Evolutionary conservation across 2,888 invertebrate species (phyloP).

Genomic region (Ormyrus thymus): DNA sequence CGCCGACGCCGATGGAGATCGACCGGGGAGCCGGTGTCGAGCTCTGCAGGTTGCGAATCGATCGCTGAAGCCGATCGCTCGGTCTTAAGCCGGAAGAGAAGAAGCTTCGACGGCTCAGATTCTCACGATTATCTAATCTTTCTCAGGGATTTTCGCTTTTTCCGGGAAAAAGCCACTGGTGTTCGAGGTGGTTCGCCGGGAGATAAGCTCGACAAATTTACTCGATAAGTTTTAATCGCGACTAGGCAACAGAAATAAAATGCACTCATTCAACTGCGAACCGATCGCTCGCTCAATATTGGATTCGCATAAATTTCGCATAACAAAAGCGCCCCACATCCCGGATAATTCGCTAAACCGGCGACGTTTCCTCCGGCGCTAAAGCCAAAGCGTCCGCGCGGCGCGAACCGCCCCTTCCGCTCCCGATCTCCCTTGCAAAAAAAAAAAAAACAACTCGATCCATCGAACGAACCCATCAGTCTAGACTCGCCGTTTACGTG

Average conservation of each 20-base stretch:
- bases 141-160: too few species aligned
- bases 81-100: slow-evolving; percentile 26
- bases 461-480: too few species aligned
- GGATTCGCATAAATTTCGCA: neutral
- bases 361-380: slow-evolving; percentile 11
- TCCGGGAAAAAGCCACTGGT: too few species aligned
- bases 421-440: slow-evolving; percentile 9
- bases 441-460: neutral
- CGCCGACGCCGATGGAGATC: slow-evolving; percentile 38
- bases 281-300: neutral
- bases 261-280: neutral
- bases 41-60: slow-evolving; percentile 30
- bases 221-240: too few species aligned
- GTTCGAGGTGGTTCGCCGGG: too few species aligned
- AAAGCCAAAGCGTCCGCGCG: slow-evolving; percentile 15
- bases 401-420: slow-evolving; percentile 21
- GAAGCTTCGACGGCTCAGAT: neutral
- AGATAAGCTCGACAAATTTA: too few species aligned
- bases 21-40: neutral
- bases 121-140: too few species aligned
- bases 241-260: too few species aligned
- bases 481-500: too few species aligned
- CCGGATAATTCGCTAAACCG: slow-evolving; percentile 3
- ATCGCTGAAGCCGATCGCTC: neutral
- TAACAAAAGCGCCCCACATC: neutral